Evolutionary conservation across 1,140 invertebrate species (phyloP).

Genomic region (Meloidogyne hapla): DNA sequence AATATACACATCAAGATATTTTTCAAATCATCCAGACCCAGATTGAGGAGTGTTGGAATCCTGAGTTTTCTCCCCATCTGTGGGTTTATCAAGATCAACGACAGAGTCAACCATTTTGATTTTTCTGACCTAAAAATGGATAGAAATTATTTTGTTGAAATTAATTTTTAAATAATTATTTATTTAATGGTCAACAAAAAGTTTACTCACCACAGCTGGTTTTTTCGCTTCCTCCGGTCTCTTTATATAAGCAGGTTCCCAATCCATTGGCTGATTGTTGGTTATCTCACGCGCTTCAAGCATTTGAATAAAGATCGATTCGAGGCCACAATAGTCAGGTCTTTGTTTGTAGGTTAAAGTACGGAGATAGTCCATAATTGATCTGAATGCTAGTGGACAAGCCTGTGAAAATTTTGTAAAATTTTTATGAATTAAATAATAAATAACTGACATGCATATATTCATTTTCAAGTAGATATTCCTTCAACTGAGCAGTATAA

Average conservation of each 20-base stretch:
- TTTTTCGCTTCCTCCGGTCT: not conserved
- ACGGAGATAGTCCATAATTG: slow-evolving; percentile 5
- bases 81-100: no score
- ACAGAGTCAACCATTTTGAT: no score
- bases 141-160: no score
- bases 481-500: not conserved
- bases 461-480: not conserved
- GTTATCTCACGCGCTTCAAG: not conserved
- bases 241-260: not conserved
- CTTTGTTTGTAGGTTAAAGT: not conserved
- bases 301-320: not conserved
- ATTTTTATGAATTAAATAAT: not conserved
- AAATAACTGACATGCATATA: no score
- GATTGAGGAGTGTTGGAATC: not conserved
- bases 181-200: no score
- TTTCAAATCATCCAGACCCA: no score
- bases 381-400: not conserved
- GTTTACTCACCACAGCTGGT: no score
- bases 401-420: not conserved
- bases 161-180: no score
- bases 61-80: not conserved
- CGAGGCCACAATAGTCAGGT: not conserved
- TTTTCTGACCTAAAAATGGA: no score
- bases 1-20: no score
- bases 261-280: not conserved